Evolutionary conservation across 1,140 invertebrate genomes (phyloP).

Genomic region (Portunus trituberculatus): DNA sequence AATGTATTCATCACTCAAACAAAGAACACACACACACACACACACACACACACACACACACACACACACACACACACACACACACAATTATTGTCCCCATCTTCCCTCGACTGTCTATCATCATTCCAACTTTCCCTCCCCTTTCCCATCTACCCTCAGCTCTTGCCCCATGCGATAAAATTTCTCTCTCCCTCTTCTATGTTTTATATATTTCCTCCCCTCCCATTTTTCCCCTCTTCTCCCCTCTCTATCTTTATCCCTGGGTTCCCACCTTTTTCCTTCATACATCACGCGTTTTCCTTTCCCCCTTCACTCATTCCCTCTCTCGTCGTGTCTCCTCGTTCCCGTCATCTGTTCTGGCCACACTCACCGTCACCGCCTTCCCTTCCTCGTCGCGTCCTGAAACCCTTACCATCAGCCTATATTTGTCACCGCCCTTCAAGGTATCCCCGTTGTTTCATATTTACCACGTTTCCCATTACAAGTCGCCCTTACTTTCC

Average conservation of each 20-base stretch:
- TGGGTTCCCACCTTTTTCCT: background rate
- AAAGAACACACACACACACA: background rate
- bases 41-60: constrained; percentile 20
- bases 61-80: background rate
- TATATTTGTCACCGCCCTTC: too few species aligned
- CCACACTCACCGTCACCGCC: too few species aligned
- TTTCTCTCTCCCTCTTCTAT: background rate
- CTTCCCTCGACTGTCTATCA: background rate
- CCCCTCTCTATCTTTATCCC: background rate
- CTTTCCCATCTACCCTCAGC: background rate
- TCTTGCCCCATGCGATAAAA: background rate
- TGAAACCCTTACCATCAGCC: too few species aligned
- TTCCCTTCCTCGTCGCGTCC: too few species aligned
- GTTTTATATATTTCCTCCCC: background rate
- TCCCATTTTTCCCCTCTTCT: background rate
- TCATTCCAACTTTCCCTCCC: background rate
- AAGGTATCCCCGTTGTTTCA: too few species aligned
- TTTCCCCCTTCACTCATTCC: background rate
- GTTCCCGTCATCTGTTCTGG: background rate
- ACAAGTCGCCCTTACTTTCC: background rate
- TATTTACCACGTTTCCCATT: background rate
- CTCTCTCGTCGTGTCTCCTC: too few species aligned
- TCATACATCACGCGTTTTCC: background rate
- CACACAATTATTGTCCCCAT: background rate
- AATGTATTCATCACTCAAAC: background rate